A percentile compares a stretch with the other conserved stretches of the same genome.
These are phyloP conservation scores for Zaprionus africanus DNA, from an alignment of 1,140 invertebrate species.

Conservation along the genomic window DNA sequence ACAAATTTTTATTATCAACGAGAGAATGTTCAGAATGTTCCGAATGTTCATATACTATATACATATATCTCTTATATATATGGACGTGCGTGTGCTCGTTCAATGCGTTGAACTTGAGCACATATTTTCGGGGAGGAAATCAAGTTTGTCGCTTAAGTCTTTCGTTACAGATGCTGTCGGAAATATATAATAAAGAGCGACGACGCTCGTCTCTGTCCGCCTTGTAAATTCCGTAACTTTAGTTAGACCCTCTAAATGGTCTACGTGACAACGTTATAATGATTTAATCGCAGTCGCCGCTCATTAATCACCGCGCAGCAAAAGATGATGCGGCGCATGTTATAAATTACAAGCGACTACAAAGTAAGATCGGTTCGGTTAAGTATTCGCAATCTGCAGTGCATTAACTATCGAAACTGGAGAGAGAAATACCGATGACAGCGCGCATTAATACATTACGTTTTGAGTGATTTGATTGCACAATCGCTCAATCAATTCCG, in stretches of 20 bases:
- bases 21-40: neutral
- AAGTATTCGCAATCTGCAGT: constrained; percentile 4
- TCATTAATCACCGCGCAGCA: constrained; percentile 51
- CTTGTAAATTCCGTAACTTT: constrained; percentile 25
- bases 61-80: neutral
- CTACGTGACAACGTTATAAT: constrained; percentile 57
- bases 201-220: neutral
- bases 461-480: constrained; percentile 37
- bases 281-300: constrained; percentile 11
- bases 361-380: constrained; percentile 2
- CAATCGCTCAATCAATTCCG: constrained; percentile 61
- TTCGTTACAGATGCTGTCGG: constrained; percentile 53
- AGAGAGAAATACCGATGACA: constrained; percentile 3
- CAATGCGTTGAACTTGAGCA: constrained; percentile 63
- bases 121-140: constrained; percentile 51
- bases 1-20: constrained; percentile 5
- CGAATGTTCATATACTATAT: constrained; percentile 1
- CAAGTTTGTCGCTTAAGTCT: constrained; percentile 76
- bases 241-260: constrained; percentile 22
- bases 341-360: constrained; percentile 20
- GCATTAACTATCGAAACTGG: constrained; percentile 1
- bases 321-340: constrained; percentile 37
- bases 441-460: constrained; percentile 34
- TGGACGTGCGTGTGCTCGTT: neutral
- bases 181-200: constrained; percentile 26